Evolutionary conservation across 2,888 invertebrate species (phyloP).

Genomic region (Dasypolia templi): DNA sequence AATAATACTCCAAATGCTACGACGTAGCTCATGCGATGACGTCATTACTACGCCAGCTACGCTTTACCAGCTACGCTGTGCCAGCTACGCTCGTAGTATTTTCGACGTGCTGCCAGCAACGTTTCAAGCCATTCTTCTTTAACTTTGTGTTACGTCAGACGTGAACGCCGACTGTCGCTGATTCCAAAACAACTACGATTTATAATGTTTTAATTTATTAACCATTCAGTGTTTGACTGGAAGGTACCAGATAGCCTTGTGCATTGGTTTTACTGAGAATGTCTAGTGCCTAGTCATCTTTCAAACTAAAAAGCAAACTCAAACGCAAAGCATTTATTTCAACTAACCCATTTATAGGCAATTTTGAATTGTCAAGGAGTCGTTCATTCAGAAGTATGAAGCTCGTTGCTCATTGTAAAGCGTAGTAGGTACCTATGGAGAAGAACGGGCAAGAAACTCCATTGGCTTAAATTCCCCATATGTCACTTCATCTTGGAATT

Average conservation of each 20-base stretch:
- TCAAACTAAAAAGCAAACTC: too few relatives aligned
- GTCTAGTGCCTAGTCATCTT: background rate
- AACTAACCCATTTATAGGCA: too few relatives aligned
- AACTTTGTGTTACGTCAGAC: constrained; percentile 6
- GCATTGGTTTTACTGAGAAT: background rate
- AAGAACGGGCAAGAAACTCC: too few relatives aligned
- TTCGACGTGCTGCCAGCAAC: constrained; percentile 11
- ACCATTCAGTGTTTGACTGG: background rate
- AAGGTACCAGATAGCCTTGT: background rate
- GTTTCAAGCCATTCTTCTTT: constrained; percentile 14
- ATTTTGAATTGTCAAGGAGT: too few relatives aligned
- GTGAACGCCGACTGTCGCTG: background rate
- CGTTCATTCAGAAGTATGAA: too few relatives aligned
- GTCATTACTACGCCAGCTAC: constrained; percentile 33
- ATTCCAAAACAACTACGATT: background rate
- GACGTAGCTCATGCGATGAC: constrained; percentile 20
- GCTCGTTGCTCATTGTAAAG: too few relatives aligned
- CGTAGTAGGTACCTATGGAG: too few relatives aligned
- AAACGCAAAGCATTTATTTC: too few relatives aligned
- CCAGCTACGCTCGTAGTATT: constrained; percentile 17
- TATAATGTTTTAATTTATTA: background rate
- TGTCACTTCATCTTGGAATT: background rate
- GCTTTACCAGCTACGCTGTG: constrained; percentile 4
- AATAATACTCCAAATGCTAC: constrained; percentile 13
- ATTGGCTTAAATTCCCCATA: too few relatives aligned